phyloP scores from a whole-genome alignment of 2,797 vertebrate genomes.

The Myotis daubentonii region DNA sequence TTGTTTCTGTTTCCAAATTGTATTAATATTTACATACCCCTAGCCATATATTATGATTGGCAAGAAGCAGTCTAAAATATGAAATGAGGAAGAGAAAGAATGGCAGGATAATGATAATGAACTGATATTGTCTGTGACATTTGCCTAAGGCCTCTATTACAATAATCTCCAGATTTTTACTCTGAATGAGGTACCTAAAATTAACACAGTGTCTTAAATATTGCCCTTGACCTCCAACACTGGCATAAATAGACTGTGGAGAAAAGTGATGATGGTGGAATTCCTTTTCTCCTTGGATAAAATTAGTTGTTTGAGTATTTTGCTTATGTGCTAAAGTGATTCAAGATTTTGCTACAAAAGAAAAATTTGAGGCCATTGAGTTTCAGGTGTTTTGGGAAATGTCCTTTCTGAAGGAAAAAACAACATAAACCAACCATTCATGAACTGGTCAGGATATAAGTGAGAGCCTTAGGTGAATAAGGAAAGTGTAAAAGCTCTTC shows the following conservation, averaged over 20 bases:
- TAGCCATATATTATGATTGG: neutral
- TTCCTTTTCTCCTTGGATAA: neutral
- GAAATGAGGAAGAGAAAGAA: neutral
- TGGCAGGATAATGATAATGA: neutral
- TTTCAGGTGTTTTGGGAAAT: conserved; percentile 7
- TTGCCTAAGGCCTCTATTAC: neutral
- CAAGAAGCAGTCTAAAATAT: neutral
- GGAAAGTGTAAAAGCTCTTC: neutral
- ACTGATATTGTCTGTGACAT: neutral
- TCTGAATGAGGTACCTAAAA: neutral
- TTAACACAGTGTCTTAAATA: neutral
- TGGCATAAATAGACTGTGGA: neutral
- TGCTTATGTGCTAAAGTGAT: neutral
- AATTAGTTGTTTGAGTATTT: neutral
- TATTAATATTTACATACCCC: neutral
- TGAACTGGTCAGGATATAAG: neutral
- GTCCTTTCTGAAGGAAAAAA: neutral
- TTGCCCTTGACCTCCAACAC: neutral
- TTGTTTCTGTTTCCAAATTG: neutral
- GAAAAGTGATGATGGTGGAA: neutral
- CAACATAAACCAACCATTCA: conserved; percentile 41
- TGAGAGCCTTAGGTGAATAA: neutral
- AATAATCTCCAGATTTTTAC: neutral
- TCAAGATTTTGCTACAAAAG: conserved; percentile 32
- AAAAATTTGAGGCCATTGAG: conserved; percentile 14